phyloP scores from a whole-genome alignment of 2,113 vertebrate species.

The Rostratula benghalensis region DNA sequence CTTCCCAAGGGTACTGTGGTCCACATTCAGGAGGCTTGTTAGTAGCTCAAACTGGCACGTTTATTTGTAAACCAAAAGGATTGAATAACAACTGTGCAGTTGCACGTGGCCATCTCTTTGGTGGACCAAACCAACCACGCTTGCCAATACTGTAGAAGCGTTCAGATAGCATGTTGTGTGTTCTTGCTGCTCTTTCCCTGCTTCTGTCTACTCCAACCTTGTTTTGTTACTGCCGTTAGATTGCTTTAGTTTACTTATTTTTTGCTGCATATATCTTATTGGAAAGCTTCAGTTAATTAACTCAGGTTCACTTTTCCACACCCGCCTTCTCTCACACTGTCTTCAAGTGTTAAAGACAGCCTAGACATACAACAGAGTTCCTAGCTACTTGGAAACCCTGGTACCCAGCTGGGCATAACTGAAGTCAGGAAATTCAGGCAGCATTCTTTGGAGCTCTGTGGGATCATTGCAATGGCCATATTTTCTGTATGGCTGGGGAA shows the following conservation, averaged over 20 bases:
- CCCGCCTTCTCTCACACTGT: neutral
- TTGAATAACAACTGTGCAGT: neutral
- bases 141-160: neutral
- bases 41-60: neutral
- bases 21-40: neutral
- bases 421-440: neutral
- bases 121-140: neutral
- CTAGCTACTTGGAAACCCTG: neutral
- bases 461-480: neutral
- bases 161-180: neutral
- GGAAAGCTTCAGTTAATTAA: neutral
- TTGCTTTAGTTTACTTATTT: neutral
- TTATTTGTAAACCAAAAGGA: conserved; percentile 2
- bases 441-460: neutral
- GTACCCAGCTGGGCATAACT: neutral
- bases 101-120: neutral
- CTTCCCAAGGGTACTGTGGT: conserved; percentile 13
- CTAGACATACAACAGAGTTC: neutral
- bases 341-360: neutral
- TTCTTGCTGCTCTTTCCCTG: neutral
- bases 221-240: neutral
- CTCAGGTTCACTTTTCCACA: neutral
- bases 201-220: neutral
- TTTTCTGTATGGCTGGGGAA: neutral
- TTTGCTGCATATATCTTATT: neutral